Base-by-base conservation (phyloP, 2,113 vertebrate species). In the Scortum barcoo region DNA sequence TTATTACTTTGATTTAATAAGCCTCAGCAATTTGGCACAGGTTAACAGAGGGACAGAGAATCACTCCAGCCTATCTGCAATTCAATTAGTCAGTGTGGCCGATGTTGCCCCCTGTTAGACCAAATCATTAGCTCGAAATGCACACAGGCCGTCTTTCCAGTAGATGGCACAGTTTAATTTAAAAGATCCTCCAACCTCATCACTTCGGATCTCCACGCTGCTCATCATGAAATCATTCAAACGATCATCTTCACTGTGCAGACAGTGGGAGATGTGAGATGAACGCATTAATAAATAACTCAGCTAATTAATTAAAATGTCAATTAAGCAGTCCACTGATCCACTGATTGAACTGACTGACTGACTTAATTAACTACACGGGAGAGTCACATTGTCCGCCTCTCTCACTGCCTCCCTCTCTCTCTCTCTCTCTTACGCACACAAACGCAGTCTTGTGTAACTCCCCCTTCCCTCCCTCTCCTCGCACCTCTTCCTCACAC, bases 151-250 rank as follows among this genome's bases (percentile, higher is more conserved):
- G 19, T 48, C 4, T 62, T 2, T 72, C 90, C 93, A 84, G 72
- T 81, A 94, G 93, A 84, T 92, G 93, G 93, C 90, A 60, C 26
- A 82, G 76, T 90, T 72, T 56, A 38, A 86, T 85, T 68, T 69
- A 28, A 68, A 56, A 81, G 72, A 76, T 30, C 17, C 38, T 53
- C 7, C 38, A 44, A 19, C 38, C 40, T 33, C 42, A 36, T 57
- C 70, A 65, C 50, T 20, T 56, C 11, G 19, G 33, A 46, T 66
- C 11, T 42, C 28, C n/a, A 20, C 16, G 60, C 14, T 51, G 73
- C 12, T 73, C 33, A 36, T 36, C 33, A 36, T 36, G 33, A 4
- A 36, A 68, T 77, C 50, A 56, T 4, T 65, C 2, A 38, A n/a
- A 63, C 20, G 36, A 76, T 56, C 44, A 80, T 20, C 19, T 10